phyloP scores from a whole-genome alignment of 2,113 vertebrate species.

The Xenopus borealis region DNA sequence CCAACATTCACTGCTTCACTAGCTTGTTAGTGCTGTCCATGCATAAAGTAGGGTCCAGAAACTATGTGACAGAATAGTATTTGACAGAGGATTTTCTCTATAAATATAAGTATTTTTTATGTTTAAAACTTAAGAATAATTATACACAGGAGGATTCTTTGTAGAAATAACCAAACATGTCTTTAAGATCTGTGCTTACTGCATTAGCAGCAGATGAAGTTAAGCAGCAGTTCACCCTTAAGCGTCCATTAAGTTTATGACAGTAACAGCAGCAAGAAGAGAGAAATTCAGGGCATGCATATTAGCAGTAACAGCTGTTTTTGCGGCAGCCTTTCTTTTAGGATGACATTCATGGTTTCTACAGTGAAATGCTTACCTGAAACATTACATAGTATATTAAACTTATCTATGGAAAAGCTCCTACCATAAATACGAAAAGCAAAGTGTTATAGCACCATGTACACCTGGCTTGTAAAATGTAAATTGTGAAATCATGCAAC shows the following conservation, averaged over 20 bases:
- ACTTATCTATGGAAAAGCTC: neutral
- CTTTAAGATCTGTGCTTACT: neutral
- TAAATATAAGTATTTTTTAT: too few relatives aligned
- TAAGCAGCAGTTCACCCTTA: slow-evolving; percentile 16
- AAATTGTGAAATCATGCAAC: too few relatives aligned
- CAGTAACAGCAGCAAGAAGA: slow-evolving; percentile 3
- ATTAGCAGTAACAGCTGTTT: slow-evolving; percentile 19
- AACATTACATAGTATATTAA: slow-evolving; percentile 14
- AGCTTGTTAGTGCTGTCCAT: too few relatives aligned
- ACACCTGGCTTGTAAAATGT: too few relatives aligned
- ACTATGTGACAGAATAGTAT: too few relatives aligned
- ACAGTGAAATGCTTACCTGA: neutral
- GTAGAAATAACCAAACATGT: neutral
- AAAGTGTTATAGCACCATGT: neutral
- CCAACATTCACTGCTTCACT: too few relatives aligned
- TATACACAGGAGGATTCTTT: too few relatives aligned
- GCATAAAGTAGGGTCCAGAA: too few relatives aligned
- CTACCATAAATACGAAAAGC: neutral
- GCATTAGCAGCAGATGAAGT: neutral
- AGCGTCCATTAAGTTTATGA: slow-evolving; percentile 27
- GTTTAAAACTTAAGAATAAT: too few relatives aligned
- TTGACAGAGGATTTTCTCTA: too few relatives aligned
- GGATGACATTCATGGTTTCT: slow-evolving; percentile 21
- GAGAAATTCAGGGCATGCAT: slow-evolving; percentile 23
- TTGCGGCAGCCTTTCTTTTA: slow-evolving; percentile 13